These are phyloP conservation scores for Perizoma flavofasciatum DNA, from an alignment of 2,888 invertebrate genomes.

Conservation along the genomic window DNA sequence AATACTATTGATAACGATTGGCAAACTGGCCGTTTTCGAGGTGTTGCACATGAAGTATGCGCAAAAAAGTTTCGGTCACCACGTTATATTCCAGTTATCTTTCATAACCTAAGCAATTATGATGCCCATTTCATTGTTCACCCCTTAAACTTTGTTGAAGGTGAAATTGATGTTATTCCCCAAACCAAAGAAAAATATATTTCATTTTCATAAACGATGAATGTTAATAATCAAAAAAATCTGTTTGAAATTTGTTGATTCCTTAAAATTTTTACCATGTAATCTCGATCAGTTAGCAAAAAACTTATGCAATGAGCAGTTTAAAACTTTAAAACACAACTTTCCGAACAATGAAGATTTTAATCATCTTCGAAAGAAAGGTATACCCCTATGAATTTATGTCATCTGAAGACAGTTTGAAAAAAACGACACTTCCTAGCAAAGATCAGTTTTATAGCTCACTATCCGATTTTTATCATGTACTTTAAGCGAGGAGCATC, in stretches of 20 bases:
- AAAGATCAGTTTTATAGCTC: no score
- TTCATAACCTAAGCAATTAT: slow-evolving; percentile 37
- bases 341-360: not conserved
- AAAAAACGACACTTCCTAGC: no score
- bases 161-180: slow-evolving; percentile 31
- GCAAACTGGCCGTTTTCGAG: slow-evolving; percentile 40
- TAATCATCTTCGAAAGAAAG: not conserved
- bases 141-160: slow-evolving; percentile 36
- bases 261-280: slow-evolving; percentile 32
- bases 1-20: slow-evolving; percentile 33
- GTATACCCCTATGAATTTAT: no score
- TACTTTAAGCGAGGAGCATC: no score
- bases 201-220: slow-evolving; percentile 43
- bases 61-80: slow-evolving; percentile 35
- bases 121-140: slow-evolving; percentile 48
- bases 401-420: no score
- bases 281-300: slow-evolving; percentile 24
- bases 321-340: not conserved
- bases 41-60: slow-evolving; percentile 41
- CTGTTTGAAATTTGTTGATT: slow-evolving; percentile 30
- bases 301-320: slow-evolving; percentile 16
- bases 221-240: slow-evolving; percentile 22
- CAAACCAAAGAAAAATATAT: slow-evolving; percentile 48
- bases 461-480: no score
- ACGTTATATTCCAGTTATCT: not conserved